Conservation (phyloP, 2,797 vertebrate species). For the Diceros bicornis region DNA sequence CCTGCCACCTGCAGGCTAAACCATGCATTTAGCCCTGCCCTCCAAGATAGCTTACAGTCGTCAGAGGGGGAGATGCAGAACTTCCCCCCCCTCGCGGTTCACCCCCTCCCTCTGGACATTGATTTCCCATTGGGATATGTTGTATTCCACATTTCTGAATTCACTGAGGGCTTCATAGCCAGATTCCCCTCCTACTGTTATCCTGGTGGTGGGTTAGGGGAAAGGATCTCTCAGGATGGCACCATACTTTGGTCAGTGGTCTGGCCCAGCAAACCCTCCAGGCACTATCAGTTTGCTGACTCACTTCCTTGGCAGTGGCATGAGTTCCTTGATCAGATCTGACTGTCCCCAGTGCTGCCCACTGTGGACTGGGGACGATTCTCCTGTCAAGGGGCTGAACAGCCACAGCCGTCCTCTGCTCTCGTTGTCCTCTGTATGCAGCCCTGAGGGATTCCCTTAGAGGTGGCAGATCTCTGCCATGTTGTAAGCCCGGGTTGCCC, state of each 20-base stretch:
- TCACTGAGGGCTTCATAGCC: conserved; percentile 53
- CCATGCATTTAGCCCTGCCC: background rate
- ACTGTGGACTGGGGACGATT: background rate
- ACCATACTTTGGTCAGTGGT: background rate
- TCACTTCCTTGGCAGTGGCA: background rate
- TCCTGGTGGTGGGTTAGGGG: background rate
- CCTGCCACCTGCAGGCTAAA: background rate
- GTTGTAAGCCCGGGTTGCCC: background rate
- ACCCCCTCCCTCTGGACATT: background rate
- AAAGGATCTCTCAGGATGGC: background rate
- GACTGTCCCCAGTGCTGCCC: background rate
- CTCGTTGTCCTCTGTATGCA: background rate
- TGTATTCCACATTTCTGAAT: background rate
- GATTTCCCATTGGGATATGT: background rate
- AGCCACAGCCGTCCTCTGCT: background rate
- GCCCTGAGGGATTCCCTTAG: background rate
- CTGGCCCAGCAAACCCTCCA: background rate
- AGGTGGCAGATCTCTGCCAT: background rate
- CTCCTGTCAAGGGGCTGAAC: background rate
- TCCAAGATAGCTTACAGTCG: background rate
- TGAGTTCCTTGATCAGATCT: background rate
- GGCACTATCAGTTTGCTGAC: background rate
- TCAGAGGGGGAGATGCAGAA: background rate
- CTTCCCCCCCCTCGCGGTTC: rapidly evolving
- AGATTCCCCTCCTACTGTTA: background rate